Base-by-base conservation (phyloP, 2,888 invertebrate genomes). In the Coenonympha arcania region DNA sequence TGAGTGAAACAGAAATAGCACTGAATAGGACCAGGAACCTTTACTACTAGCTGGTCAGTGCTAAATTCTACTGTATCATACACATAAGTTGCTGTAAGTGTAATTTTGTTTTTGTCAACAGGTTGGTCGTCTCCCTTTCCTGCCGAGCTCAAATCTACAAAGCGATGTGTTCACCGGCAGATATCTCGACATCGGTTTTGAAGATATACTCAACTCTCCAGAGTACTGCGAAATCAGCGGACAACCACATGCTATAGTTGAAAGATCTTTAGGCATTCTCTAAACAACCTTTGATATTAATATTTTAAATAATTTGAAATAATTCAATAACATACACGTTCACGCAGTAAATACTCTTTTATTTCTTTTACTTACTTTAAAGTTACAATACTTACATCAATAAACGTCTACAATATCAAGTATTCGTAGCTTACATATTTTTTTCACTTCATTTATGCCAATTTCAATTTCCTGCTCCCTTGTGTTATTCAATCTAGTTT, bases 171-270 rank as follows among this genome's bases (percentile, higher is more conserved):
- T 95, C 18, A 89, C 91, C 30, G 94, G 93, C 13, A 87, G 89
- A 56, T 91, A 94, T 71, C 88, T 93, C 59, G 90, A 91, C 61
- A 90, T 95, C 64, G 91, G 91, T 6, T 94, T 95, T 62, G 90
- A 92, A 69, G 95, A 95, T 69, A 88, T 94, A 59, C 88, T 93
- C 49, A 92, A 92, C 64, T 88, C 89, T 11, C 79, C 90, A 5
- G 94, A 95, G 59, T 88, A 92, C 62, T 85, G 88, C 57, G 95
- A 95, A 85, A 82, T 90, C 42, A 88, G 92, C 68, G 91, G 92
- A 8, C 92, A 93, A 56, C 95, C 96, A 3, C 95, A 96, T 77
- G 92, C 93, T 33, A 87, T 95, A 47, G 86, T 95, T 52, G 96
- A 96, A 73, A 90, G 90, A 67, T 89, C 89, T 44, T 79, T 93